phyloP scores from a whole-genome alignment of 2,888 invertebrate genomes.

The Rhorus exstirpatorius region DNA sequence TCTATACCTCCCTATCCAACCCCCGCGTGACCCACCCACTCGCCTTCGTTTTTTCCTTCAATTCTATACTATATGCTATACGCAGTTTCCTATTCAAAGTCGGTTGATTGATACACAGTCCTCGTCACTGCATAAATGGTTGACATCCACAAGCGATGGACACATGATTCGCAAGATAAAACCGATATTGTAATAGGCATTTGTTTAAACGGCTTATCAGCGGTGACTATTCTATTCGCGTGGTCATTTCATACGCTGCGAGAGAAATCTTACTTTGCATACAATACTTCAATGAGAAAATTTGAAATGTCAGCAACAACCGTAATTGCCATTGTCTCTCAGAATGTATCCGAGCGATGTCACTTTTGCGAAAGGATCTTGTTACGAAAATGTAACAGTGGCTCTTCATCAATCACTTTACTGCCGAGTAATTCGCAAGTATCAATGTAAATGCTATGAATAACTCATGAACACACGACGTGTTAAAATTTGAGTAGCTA shows the following conservation, averaged over 20 bases:
- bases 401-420: background rate
- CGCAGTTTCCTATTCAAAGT: background rate
- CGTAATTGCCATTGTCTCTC: background rate
- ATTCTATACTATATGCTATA: slow-evolving; percentile 22
- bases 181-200: background rate
- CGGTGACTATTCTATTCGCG: background rate
- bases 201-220: background rate
- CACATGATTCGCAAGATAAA: background rate
- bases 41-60: slow-evolving; percentile 32
- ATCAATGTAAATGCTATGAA: background rate
- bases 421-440: background rate
- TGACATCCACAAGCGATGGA: background rate
- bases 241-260: background rate
- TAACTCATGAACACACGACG: background rate
- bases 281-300: background rate
- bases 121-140: background rate
- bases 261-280: background rate
- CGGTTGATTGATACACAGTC: background rate
- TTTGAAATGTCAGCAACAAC: background rate
- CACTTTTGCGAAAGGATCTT: background rate
- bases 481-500: slow-evolving; percentile 5
- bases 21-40: slow-evolving; percentile 18
- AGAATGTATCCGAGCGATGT: background rate
- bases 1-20: slow-evolving; percentile 25
- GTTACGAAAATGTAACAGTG: background rate